These are phyloP conservation scores for Remorina albescens DNA, from an alignment of 2,797 vertebrate species.

Conservation along the genomic window DNA sequence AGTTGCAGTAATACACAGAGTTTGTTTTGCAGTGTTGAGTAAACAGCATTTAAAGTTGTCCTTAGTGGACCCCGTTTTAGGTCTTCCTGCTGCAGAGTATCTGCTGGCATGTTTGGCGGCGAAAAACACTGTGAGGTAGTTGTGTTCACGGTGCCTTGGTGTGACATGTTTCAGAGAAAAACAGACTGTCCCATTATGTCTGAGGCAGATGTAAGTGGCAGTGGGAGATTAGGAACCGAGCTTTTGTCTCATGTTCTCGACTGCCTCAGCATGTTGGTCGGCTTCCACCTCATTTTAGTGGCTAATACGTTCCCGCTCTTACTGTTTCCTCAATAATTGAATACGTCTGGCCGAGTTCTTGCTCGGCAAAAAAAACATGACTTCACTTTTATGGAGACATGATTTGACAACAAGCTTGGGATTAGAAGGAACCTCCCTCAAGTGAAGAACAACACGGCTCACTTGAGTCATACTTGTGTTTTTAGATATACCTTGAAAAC, in stretches of 20 bases:
- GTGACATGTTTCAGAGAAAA: constrained; percentile 45
- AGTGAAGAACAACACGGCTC: constrained; percentile 49
- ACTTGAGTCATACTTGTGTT: constrained; percentile 61
- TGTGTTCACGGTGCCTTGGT: constrained; percentile 37
- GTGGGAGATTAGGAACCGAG: constrained; percentile 32
- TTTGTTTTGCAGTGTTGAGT: constrained; percentile 30
- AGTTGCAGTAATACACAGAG: constrained; percentile 48
- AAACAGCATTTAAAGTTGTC: constrained; percentile 41
- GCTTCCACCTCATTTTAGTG: constrained; percentile 65
- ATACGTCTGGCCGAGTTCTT: constrained; percentile 53
- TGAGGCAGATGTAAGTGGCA: constrained; percentile 35
- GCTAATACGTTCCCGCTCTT: constrained; percentile 51
- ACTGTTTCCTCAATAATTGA: constrained; percentile 76
- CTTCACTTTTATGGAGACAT: constrained; percentile 77
- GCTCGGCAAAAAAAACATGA: constrained; percentile 65
- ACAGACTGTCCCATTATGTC: constrained; percentile 44
- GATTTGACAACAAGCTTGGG: constrained; percentile 69
- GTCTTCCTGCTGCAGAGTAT: constrained; percentile 1
- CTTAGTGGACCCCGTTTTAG: constrained; percentile 17
- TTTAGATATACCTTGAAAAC: constrained; percentile 47
- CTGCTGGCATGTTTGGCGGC: constrained; percentile 1
- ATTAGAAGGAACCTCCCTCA: constrained; percentile 47
- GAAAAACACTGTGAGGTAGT: constrained; percentile 19
- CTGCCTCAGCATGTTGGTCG: constrained; percentile 31
- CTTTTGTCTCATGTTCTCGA: constrained; percentile 44